Evolutionary conservation across 2,888 invertebrate genomes (phyloP).

Genomic region (Pachycephus smyrnensis): DNA sequence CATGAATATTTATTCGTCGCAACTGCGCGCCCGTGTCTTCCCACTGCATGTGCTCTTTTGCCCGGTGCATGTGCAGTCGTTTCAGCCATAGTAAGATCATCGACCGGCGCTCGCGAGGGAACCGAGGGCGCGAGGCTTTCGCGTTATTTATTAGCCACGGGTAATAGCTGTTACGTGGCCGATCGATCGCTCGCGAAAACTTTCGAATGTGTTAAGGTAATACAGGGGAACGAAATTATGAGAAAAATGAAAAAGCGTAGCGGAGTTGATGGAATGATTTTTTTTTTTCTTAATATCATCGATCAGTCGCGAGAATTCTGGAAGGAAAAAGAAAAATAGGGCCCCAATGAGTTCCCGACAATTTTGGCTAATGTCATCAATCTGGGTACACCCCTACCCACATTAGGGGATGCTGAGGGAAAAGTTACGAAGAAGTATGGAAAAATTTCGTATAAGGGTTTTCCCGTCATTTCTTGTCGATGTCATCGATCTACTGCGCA

Average conservation of each 20-base stretch:
- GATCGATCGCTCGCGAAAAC: slow-evolving; percentile 35
- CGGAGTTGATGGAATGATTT: background rate
- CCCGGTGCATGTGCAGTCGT: background rate
- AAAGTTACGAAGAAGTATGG: slow-evolving; percentile 11
- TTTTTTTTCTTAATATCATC: background rate
- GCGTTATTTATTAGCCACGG: slow-evolving; percentile 32
- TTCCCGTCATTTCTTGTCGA: slow-evolving; percentile 52
- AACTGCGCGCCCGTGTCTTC: background rate
- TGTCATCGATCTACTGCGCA: slow-evolving; percentile 47
- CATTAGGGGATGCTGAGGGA: slow-evolving; percentile 32
- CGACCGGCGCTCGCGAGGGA: background rate
- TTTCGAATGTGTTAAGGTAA: background rate
- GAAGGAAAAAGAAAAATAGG: background rate
- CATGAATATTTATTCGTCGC: background rate
- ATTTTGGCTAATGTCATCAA: slow-evolving; percentile 22
- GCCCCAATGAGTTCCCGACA: background rate
- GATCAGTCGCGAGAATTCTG: background rate
- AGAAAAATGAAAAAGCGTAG: background rate
- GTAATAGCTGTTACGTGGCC: slow-evolving; percentile 53
- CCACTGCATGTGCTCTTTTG: background rate
- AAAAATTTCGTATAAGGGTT: slow-evolving; percentile 3
- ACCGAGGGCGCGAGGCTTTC: background rate
- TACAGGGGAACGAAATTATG: background rate
- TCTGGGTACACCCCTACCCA: slow-evolving; percentile 28
- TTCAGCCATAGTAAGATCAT: background rate